Evolutionary conservation across 2,113 vertebrate genomes (phyloP).

Genomic region (Gobio gobio): DNA sequence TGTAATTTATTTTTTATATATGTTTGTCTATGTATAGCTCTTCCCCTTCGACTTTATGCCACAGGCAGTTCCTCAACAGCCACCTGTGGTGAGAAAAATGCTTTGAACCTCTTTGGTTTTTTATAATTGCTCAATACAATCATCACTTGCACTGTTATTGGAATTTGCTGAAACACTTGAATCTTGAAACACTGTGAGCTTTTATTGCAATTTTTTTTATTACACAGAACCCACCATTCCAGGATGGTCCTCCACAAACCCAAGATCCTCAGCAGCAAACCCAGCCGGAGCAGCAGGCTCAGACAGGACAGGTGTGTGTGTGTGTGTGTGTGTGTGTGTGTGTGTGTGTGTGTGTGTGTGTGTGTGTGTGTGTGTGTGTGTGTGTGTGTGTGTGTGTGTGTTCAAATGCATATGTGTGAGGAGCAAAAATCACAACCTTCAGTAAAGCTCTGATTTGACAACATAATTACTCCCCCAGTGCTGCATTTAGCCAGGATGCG

Average conservation of each 20-base stretch:
- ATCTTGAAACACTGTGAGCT: background rate
- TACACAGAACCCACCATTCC: slow-evolving; percentile 61
- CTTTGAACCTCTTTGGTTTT: background rate
- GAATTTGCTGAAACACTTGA: background rate
- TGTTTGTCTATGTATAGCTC: slow-evolving; percentile 55
- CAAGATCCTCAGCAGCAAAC: slow-evolving; percentile 63
- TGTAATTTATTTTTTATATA: background rate
- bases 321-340: slow-evolving; percentile 48
- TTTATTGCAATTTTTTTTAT: background rate
- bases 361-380: slow-evolving; percentile 49
- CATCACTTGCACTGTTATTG: background rate
- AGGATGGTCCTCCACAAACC: slow-evolving; percentile 60
- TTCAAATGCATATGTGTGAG: slow-evolving; percentile 55
- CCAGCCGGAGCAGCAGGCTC: slow-evolving; percentile 66
- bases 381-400: slow-evolving; percentile 53
- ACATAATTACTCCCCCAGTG: background rate
- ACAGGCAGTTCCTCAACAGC: slow-evolving; percentile 63
- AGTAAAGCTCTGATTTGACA: slow-evolving; percentile 55
- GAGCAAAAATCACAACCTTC: slow-evolving; percentile 36
- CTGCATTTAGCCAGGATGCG: background rate
- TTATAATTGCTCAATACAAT: background rate
- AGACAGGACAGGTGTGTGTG: slow-evolving; percentile 66
- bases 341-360: slow-evolving; percentile 53
- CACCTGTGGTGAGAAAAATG: slow-evolving; percentile 65
- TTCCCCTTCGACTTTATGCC: slow-evolving; percentile 66